These are phyloP conservation scores for Meta bourneti DNA, from an alignment of 2,888 invertebrate genomes.

Conservation along the genomic window DNA sequence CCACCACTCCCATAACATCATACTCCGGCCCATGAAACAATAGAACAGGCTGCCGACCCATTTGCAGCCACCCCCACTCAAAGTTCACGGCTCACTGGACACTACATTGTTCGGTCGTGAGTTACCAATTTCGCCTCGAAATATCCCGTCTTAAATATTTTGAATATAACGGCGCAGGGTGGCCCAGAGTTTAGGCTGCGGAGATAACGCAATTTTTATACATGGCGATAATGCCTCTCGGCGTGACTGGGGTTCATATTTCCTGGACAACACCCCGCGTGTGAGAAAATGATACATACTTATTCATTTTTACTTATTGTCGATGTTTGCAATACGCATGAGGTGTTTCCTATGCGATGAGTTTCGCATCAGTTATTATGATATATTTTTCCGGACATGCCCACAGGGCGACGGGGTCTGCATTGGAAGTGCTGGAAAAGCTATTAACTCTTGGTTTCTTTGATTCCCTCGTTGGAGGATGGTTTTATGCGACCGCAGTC, in stretches of 20 bases:
- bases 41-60: conserved; percentile 51
- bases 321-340: conserved; percentile 43
- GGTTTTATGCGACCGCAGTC: conserved; percentile 22
- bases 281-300: conserved; percentile 41
- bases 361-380: neutral
- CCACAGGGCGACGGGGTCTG: neutral
- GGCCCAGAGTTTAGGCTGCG: conserved; percentile 41
- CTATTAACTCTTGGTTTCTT: conserved; percentile 27
- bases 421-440: conserved; percentile 22
- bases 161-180: conserved; percentile 62
- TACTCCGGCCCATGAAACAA: conserved; percentile 45
- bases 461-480: conserved; percentile 18
- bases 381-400: neutral
- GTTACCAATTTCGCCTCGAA: conserved; percentile 52
- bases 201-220: conserved; percentile 48
- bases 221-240: conserved; percentile 56
- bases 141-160: conserved; percentile 48
- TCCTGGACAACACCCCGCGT: conserved; percentile 59
- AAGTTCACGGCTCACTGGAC: conserved; percentile 47
- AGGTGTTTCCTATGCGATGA: conserved; percentile 38
- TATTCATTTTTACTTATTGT: neutral
- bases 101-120: conserved; percentile 65
- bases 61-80: conserved; percentile 52
- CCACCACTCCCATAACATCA: conserved; percentile 60
- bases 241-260: conserved; percentile 59